A percentile compares a stretch with the other conserved stretches of the same genome.
These are phyloP conservation scores for Arctocebus calabarensis DNA, from an alignment of 2,797 vertebrate species.

Conservation along the genomic window DNA sequence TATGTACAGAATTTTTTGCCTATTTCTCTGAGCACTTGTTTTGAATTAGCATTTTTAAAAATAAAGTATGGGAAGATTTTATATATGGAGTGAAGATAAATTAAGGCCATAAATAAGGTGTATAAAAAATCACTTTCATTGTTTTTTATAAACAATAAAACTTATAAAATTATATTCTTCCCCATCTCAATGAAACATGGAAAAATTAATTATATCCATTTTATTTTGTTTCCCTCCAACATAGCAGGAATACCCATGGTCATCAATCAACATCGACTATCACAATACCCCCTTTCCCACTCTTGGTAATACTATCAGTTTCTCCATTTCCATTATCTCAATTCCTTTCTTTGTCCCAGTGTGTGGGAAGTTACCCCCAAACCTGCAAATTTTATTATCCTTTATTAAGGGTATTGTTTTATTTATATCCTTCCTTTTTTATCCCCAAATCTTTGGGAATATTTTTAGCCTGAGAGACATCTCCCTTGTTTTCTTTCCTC, in stretches of 20 bases:
- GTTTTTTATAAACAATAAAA: not conserved
- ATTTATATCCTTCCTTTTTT: not conserved
- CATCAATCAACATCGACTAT: not conserved
- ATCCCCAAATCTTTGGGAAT: not conserved
- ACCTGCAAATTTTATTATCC: not conserved
- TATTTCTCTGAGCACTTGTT: constrained; percentile 27
- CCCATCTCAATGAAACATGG: not conserved
- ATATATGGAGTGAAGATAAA: not conserved
- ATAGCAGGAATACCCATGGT: not conserved
- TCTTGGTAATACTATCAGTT: not conserved
- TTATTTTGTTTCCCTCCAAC: not conserved
- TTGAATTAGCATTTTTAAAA: constrained; percentile 26
- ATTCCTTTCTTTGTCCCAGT: not conserved
- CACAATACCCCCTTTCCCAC: not conserved
- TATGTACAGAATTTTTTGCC: not conserved
- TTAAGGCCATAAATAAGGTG: not conserved
- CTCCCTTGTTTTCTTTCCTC: not conserved
- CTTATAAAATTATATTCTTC: not conserved
- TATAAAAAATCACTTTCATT: not conserved
- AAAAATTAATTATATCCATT: not conserved
- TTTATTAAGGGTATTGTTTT: too few relatives aligned
- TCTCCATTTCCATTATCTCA: not conserved
- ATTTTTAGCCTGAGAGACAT: not conserved
- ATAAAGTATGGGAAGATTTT: not conserved
- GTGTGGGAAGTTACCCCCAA: not conserved